phyloP scores from a whole-genome alignment of 2,888 invertebrate genomes.

The Meandrusa payeni region DNA sequence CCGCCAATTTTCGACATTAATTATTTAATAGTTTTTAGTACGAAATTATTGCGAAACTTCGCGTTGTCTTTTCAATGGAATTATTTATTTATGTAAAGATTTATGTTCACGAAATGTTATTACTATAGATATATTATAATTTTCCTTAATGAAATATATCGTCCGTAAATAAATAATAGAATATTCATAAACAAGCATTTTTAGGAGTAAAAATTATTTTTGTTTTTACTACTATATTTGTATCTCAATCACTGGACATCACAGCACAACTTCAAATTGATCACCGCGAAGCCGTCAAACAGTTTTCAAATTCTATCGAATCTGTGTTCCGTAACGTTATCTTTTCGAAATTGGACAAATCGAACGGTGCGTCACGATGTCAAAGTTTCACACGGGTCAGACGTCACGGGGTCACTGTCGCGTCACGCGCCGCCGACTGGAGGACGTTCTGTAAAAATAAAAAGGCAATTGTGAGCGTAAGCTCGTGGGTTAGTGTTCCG shows the following conservation, averaged over 20 bases:
- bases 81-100: too few species aligned
- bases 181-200: too few species aligned
- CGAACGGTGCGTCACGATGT: constrained; percentile 60
- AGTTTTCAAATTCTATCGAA: constrained; percentile 15
- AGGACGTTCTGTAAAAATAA: constrained; percentile 21
- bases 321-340: constrained; percentile 29
- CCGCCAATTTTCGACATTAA: constrained; percentile 5
- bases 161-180: too few species aligned
- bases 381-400: constrained; percentile 69
- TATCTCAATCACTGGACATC: too few species aligned
- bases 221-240: too few species aligned
- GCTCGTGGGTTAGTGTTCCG: neutral
- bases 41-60: neutral
- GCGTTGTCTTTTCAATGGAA: neutral
- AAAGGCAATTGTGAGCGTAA: neutral
- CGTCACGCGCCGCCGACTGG: constrained; percentile 36
- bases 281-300: constrained; percentile 1
- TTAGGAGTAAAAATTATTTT: too few species aligned
- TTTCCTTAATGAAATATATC: too few species aligned
- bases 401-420: constrained; percentile 51
- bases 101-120: too few species aligned
- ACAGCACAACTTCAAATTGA: too few species aligned
- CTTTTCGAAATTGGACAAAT: constrained; percentile 46
- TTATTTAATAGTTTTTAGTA: too few species aligned
- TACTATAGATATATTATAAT: too few species aligned